phyloP scores from a whole-genome alignment of 2,113 vertebrate species.

The Regulus satrapa region DNA sequence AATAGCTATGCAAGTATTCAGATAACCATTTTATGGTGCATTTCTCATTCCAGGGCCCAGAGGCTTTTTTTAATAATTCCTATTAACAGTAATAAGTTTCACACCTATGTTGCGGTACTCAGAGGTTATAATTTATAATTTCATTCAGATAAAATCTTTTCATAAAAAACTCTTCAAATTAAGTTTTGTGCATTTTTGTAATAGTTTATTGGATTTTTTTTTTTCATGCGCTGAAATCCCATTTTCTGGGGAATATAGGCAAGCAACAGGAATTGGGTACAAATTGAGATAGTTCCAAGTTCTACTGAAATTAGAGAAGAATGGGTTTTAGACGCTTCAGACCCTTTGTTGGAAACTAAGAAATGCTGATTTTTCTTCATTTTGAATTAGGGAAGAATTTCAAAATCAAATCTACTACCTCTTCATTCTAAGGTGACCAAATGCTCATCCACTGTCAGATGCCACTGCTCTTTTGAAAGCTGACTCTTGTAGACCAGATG shows the following conservation, averaged over 20 bases:
- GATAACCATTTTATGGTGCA: slow-evolving; percentile 1
- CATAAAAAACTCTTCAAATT: background rate
- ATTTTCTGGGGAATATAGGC: background rate
- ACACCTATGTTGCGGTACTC: background rate
- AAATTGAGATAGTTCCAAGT: background rate
- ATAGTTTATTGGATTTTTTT: background rate
- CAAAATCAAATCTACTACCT: background rate
- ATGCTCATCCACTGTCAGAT: background rate
- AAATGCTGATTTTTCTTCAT: background rate
- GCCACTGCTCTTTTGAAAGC: background rate
- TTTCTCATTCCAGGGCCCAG: background rate
- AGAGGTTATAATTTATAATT: background rate
- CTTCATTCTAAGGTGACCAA: background rate
- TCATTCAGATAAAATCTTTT: background rate
- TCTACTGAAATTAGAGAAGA: background rate
- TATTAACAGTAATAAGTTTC: slow-evolving; percentile 27
- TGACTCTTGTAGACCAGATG: background rate
- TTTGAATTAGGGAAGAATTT: background rate
- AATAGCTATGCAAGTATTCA: background rate
- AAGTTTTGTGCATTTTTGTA: background rate
- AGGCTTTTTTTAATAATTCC: slow-evolving; percentile 35
- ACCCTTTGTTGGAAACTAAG: background rate
- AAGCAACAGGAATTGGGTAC: background rate
- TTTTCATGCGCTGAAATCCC: background rate
- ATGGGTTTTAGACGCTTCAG: background rate